Evolutionary conservation across 2,113 vertebrate species (phyloP).

Genomic region (Erinaceus europaeus): DNA sequence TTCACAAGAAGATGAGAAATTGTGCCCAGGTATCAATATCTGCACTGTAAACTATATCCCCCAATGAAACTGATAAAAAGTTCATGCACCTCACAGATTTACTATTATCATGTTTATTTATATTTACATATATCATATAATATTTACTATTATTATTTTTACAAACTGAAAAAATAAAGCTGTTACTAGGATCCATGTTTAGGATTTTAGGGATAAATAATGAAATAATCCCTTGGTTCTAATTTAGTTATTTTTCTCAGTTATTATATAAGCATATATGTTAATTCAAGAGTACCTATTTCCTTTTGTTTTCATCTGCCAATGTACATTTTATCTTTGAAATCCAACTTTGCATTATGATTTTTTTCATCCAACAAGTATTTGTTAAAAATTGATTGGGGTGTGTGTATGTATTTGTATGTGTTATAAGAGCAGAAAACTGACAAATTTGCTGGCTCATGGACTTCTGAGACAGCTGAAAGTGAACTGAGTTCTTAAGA

Average conservation of each 20-base stretch:
- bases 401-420: neutral
- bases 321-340: slow-evolving; percentile 1
- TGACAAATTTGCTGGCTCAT: neutral
- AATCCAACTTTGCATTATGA: neutral
- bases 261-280: neutral
- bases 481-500: neutral
- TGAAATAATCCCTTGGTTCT: too few relatives aligned
- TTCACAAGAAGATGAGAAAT: too few relatives aligned
- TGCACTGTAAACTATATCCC: too few relatives aligned
- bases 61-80: too few relatives aligned
- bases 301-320: neutral
- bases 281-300: neutral
- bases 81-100: too few relatives aligned
- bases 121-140: too few relatives aligned
- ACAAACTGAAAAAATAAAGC: neutral
- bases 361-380: neutral
- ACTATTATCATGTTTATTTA: too few relatives aligned
- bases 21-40: too few relatives aligned
- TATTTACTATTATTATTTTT: neutral
- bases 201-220: neutral
- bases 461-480: neutral
- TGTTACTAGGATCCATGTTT: neutral
- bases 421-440: neutral
- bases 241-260: neutral
- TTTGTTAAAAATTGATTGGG: slow-evolving; percentile 20